These are phyloP conservation scores for Sinodicranocentrus sp. DNA, from an alignment of 2,888 invertebrate species.

Conservation along the genomic window DNA sequence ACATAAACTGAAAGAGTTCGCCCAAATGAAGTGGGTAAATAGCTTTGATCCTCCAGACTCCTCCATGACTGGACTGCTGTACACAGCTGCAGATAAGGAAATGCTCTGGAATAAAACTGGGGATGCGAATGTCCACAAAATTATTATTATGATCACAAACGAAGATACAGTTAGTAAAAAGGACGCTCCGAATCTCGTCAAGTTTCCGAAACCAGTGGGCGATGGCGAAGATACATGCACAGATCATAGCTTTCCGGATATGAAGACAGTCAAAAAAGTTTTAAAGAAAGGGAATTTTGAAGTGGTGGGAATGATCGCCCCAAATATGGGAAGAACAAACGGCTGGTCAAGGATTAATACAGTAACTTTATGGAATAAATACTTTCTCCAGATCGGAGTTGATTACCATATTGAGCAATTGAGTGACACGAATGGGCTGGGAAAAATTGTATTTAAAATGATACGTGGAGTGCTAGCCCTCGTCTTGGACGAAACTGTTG, in stretches of 20 bases:
- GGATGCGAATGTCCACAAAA: not conserved
- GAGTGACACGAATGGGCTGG: not conserved
- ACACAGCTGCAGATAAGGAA: not conserved
- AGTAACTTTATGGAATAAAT: not conserved
- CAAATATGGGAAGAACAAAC: not conserved
- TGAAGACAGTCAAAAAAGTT: not conserved
- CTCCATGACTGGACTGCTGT: not conserved
- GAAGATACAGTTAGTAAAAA: not conserved
- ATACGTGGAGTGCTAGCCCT: not conserved
- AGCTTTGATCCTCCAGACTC: not conserved
- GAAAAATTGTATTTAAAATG: not conserved
- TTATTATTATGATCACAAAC: not conserved
- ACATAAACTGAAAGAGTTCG: not conserved
- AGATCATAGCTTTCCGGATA: not conserved
- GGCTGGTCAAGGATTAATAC: not conserved
- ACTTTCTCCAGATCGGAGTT: not conserved
- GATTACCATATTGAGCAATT: not conserved
- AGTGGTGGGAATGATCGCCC: not conserved
- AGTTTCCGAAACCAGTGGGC: not conserved
- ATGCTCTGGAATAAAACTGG: not conserved
- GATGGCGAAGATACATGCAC: not conserved
- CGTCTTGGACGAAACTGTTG: not conserved
- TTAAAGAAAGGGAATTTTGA: not conserved
- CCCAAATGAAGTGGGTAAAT: not conserved
- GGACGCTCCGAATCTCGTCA: not conserved